Conservation (phyloP, 2,888 invertebrate species). For the Troilus luridus region DNA sequence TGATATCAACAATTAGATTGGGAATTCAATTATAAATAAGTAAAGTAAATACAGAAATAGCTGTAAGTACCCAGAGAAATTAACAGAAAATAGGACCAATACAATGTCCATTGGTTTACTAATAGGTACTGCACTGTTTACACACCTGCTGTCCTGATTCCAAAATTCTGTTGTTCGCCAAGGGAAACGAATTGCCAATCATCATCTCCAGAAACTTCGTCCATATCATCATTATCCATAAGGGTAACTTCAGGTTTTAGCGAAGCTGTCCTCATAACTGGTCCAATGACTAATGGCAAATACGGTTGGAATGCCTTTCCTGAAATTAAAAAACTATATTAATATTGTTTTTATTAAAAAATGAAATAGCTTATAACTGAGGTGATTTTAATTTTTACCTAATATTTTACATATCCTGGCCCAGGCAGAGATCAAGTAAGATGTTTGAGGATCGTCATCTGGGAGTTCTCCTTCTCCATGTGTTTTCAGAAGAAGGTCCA, state of each 20-base stretch:
- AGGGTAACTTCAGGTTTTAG: slow-evolving; percentile 95
- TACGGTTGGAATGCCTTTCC: slow-evolving; percentile 91
- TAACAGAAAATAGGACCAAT: too few relatives aligned
- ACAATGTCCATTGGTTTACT: too few relatives aligned
- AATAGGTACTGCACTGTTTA: not conserved
- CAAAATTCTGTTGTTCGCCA: slow-evolving; percentile 95
- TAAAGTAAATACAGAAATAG: too few relatives aligned
- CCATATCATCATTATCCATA: slow-evolving; percentile 87
- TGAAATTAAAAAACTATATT: slow-evolving; percentile 40
- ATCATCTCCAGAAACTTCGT: slow-evolving; percentile 82
- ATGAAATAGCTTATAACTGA: not conserved
- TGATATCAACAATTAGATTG: too few relatives aligned
- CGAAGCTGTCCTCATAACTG: slow-evolving; percentile 91
- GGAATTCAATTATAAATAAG: too few relatives aligned
- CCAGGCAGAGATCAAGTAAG: slow-evolving; percentile 99
- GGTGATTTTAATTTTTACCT: slow-evolving; percentile 69
- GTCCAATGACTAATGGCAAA: slow-evolving; percentile 94
- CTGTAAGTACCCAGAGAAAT: too few relatives aligned
- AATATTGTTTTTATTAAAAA: not conserved
- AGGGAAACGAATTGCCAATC: slow-evolving; percentile 96
- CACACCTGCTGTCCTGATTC: slow-evolving; percentile 88
- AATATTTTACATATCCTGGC: slow-evolving; percentile 97
- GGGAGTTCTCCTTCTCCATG: slow-evolving; percentile 88
- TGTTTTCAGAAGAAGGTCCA: slow-evolving; percentile 93
- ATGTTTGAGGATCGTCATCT: slow-evolving; percentile 97